Percentiles rank a stretch among this genome's conserved stretches.
Conservation (phyloP, 2,113 vertebrate genomes). For the Sphaerodactylus townsendi region DNA sequence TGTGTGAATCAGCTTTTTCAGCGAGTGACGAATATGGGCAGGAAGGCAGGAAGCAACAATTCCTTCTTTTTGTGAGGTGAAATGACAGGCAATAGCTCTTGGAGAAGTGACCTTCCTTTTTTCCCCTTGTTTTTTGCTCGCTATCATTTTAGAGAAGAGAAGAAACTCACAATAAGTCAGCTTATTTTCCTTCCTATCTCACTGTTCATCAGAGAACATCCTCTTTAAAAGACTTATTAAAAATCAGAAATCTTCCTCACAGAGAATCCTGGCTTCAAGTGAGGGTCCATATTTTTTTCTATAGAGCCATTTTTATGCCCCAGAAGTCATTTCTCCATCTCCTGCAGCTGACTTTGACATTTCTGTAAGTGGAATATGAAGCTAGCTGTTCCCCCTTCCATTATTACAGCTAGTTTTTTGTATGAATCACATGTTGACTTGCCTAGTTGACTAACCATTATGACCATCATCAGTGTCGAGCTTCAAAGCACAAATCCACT, state of each 20-base stretch:
- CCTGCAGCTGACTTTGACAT: neutral
- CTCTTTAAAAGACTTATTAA: neutral
- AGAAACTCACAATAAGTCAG: neutral
- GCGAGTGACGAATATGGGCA: neutral
- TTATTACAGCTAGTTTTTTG: constrained; percentile 37
- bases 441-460: constrained; percentile 48
- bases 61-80: neutral
- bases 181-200: neutral
- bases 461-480: constrained; percentile 30
- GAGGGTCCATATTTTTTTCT: neutral
- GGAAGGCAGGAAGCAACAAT: constrained; percentile 7
- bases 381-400: constrained; percentile 14
- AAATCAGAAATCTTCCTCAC: neutral
- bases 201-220: neutral
- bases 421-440: constrained; percentile 37
- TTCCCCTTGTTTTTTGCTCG: neutral
- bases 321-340: neutral
- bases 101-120: neutral
- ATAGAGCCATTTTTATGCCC: neutral
- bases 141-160: neutral
- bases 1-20: constrained; percentile 20
- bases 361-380: neutral
- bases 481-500: constrained; percentile 59
- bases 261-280: neutral
- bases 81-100: neutral